These are phyloP conservation scores for Muscina levida DNA, from an alignment of 2,888 invertebrate genomes.

Conservation along the genomic window DNA sequence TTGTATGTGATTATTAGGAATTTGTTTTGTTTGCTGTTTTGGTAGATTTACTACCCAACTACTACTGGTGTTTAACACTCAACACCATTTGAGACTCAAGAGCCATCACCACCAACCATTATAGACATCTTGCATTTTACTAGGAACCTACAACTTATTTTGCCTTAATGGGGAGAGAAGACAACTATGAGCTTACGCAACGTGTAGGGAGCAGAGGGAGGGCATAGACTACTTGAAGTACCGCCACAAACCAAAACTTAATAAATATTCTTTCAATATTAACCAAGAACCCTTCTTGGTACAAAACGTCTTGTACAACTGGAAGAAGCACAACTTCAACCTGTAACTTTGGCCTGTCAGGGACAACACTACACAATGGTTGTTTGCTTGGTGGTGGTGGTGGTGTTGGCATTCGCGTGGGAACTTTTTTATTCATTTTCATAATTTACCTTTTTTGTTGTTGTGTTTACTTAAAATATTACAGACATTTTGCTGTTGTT, in stretches of 20 bases:
- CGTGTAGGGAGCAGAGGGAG: no score
- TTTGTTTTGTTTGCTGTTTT: slow-evolving; percentile 14
- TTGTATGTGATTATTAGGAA: slow-evolving; percentile 8
- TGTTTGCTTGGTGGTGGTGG: no score
- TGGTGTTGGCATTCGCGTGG: no score
- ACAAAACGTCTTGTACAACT: no score
- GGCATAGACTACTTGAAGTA: neutral
- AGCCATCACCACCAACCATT: neutral
- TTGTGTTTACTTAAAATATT: slow-evolving; percentile 34
- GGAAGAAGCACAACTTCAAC: slow-evolving; percentile 8
- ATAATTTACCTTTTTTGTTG: slow-evolving; percentile 47
- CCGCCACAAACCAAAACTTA: slow-evolving; percentile 10
- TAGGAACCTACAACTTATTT: no score
- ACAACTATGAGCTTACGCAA: no score
- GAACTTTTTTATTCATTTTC: slow-evolving; percentile 41
- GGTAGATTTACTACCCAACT: slow-evolving; percentile 24
- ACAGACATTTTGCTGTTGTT: neutral
- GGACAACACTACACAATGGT: neutral
- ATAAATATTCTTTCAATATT: neutral
- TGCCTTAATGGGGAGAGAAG: neutral
- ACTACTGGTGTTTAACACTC: slow-evolving; percentile 63
- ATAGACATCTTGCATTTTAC: no score
- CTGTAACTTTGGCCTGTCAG: neutral
- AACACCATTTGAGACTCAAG: slow-evolving; percentile 18
- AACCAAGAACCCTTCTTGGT: neutral